phyloP scores from a whole-genome alignment of 2,888 invertebrate species.

The Agapostemon virescens region DNA sequence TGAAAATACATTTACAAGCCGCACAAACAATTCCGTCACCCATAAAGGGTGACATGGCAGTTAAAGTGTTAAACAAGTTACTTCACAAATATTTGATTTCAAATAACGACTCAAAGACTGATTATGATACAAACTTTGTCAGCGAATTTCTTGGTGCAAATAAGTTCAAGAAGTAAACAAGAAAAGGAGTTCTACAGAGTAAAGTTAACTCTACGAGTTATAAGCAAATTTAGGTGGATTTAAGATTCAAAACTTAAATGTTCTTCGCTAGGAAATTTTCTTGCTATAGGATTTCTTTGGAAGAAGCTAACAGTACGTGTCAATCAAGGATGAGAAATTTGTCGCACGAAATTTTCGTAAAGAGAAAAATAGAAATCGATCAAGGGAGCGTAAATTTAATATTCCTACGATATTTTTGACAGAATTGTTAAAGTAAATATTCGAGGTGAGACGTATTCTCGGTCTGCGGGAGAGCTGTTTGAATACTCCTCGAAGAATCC shows the following conservation, averaged over 20 bases:
- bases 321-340: neutral
- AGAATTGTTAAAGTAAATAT: conserved; percentile 21
- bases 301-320: neutral
- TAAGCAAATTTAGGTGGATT: too few relatives aligned
- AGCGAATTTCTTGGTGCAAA: too few relatives aligned
- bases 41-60: too few relatives aligned
- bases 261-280: neutral
- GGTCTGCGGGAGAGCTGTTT: neutral
- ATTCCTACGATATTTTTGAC: conserved; percentile 1
- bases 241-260: neutral
- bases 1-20: too few relatives aligned
- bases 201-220: neutral
- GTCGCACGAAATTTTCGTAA: neutral
- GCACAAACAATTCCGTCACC: too few relatives aligned
- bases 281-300: neutral
- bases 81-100: neutral
- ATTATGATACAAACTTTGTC: too few relatives aligned
- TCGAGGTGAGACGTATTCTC: neutral
- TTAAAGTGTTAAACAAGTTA: too few relatives aligned
- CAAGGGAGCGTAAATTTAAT: neutral
- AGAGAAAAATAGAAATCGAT: neutral
- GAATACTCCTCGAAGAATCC: conserved; percentile 36
- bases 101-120: neutral
- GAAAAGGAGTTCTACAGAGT: neutral
- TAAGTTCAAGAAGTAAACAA: neutral